Evolutionary conservation across 2,797 vertebrate species (phyloP).

Genomic region (Rhinella marina): DNA sequence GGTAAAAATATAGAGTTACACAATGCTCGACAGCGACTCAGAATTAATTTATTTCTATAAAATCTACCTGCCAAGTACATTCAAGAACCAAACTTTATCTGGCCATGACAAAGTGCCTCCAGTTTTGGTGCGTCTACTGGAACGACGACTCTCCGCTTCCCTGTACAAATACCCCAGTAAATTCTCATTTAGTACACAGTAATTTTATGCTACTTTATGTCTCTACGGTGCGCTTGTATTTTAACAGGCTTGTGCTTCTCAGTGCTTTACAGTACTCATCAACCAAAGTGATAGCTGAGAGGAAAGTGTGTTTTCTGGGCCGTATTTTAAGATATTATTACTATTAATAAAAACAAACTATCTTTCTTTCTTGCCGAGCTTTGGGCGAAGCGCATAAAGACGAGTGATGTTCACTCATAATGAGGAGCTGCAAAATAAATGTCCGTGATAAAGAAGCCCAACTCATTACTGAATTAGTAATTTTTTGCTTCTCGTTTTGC

Average conservation of each 20-base stretch:
- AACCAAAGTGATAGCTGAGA: constrained; percentile 62
- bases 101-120: constrained; percentile 26
- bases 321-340: constrained; percentile 58
- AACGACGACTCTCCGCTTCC: constrained; percentile 24
- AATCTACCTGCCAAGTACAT: background rate
- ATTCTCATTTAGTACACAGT: constrained; percentile 51
- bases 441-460: constrained; percentile 33
- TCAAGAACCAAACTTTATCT: background rate
- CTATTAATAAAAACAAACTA: constrained; percentile 64
- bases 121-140: constrained; percentile 48
- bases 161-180: constrained; percentile 55
- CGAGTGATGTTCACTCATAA: constrained; percentile 39
- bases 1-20: background rate
- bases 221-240: constrained; percentile 52
- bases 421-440: constrained; percentile 38
- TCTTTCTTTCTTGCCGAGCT: constrained; percentile 54
- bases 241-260: constrained; percentile 58
- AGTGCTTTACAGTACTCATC: constrained; percentile 62
- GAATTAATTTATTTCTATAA: constrained; percentile 12
- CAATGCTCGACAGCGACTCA: background rate
- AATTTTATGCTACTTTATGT: constrained; percentile 60
- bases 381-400: constrained; percentile 58
- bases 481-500: background rate
- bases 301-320: constrained; percentile 53
- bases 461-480: constrained; percentile 29